Base-by-base conservation (phyloP, 2,888 invertebrate species). In the Bugula neritina region DNA sequence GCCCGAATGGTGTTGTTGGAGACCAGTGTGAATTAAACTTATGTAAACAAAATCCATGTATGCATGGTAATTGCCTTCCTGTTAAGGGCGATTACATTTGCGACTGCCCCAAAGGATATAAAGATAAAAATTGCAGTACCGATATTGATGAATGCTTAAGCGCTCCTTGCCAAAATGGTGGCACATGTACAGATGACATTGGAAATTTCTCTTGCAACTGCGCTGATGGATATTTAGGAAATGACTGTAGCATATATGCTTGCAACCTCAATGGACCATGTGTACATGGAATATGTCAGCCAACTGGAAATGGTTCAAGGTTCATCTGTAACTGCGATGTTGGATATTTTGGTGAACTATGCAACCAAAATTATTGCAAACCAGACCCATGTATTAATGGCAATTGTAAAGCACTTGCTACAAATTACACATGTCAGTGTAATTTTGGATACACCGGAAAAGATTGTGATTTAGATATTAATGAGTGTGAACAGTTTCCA, bases 1-100 rank as follows among this genome's bases (percentile, higher is more conserved):
- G 95, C 80, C 90, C 90, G 0, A 87, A 88, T 13, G 93, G 93
- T 58, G 94, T 90, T 88, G 89, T 89, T 43, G 95, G 95, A 1
- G 89, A 90, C 55, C 89, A 90, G 79, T 95, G 95, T 85, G 92
- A 94, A 84, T 88, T 91, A 63, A 86, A 89, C 71, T 91, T 91
- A 54, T 94, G 94, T 84, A 87, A 88, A 75, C 91, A 91, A 80
- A 88, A 88, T 72, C 93, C 94, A 0, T 95, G 95, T 85, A 87
- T 88, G 71, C 91, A 92, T 84, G 91, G 91, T 34, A 80, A 79
- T 0, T 85, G 85, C 74, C 71, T 76, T 10, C 78, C 79, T 69
- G 75, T 74, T 25, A 75, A 77, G 43, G 69, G 34, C 5, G 69
- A n/a, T 29, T 69, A 29, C n/a, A 5, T n/a, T 17, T 69, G 69